Conservation (phyloP, 2,113 vertebrate species). For the Eira barbara region DNA sequence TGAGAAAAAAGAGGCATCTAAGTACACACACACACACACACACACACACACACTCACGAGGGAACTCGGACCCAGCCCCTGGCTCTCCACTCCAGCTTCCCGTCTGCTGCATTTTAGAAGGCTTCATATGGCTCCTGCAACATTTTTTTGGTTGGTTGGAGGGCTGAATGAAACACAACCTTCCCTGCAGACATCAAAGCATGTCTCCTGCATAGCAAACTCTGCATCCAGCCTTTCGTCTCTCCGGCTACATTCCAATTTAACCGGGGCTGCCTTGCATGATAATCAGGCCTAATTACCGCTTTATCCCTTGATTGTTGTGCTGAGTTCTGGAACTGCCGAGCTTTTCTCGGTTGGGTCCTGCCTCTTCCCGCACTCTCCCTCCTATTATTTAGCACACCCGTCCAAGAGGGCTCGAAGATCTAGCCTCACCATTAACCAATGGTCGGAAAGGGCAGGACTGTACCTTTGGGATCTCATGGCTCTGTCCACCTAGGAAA, state of each 20-base stretch:
- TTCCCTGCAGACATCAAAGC: slow-evolving; percentile 82
- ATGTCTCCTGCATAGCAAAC: slow-evolving; percentile 77
- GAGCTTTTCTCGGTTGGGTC: slow-evolving; percentile 77
- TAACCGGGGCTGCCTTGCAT: slow-evolving; percentile 83
- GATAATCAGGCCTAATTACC: slow-evolving; percentile 86
- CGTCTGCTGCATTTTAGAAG: neutral
- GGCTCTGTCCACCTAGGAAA: neutral
- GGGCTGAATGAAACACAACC: slow-evolving; percentile 70
- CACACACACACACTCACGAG: neutral
- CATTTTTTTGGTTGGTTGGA: slow-evolving; percentile 63
- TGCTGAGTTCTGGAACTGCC: slow-evolving; percentile 79
- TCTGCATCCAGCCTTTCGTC: slow-evolving; percentile 79
- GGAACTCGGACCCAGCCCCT: neutral
- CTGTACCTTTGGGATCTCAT: slow-evolving; percentile 1
- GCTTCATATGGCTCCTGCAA: slow-evolving; percentile 57
- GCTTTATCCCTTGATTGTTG: slow-evolving; percentile 82
- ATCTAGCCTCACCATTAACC: slow-evolving; percentile 64
- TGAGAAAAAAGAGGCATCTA: neutral
- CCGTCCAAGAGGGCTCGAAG: slow-evolving; percentile 7
- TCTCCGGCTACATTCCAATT: slow-evolving; percentile 83
- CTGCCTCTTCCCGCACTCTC: slow-evolving; percentile 37
- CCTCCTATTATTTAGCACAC: slow-evolving; percentile 75
- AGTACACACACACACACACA: neutral
- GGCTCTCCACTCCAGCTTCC: neutral
- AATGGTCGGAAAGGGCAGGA: slow-evolving; percentile 65